These are phyloP conservation scores for Camptogramma bilineatum DNA, from an alignment of 2,888 invertebrate genomes.

Conservation along the genomic window DNA sequence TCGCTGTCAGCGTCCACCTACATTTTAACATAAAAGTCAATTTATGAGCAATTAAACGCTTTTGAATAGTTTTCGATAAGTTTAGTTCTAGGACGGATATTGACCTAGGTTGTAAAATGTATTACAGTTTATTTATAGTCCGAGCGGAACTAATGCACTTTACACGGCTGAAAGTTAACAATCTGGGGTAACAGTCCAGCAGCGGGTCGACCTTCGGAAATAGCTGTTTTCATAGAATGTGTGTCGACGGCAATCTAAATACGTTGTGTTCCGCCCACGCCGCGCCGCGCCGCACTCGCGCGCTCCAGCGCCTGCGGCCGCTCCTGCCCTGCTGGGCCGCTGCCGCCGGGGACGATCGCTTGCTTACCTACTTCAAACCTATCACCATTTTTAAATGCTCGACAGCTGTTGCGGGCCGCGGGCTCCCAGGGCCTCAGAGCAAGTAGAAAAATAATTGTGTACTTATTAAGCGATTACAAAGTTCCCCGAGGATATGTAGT, in stretches of 20 bases:
- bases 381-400: neutral
- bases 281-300: slow-evolving; percentile 1
- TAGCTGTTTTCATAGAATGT: slow-evolving; percentile 21
- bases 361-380: neutral
- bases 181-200: slow-evolving; percentile 9
- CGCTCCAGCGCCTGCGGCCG: neutral
- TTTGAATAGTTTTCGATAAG: neutral
- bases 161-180: neutral
- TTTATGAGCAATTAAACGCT: slow-evolving; percentile 2
- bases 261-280: slow-evolving; percentile 18
- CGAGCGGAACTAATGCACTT: neutral
- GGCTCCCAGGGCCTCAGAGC: neutral
- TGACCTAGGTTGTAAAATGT: slow-evolving; percentile 20
- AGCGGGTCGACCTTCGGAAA: slow-evolving; percentile 20
- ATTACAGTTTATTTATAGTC: neutral
- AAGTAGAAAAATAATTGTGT: neutral
- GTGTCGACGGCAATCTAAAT: slow-evolving; percentile 20
- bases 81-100: slow-evolving; percentile 9
- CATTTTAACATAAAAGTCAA: neutral
- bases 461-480: slow-evolving; percentile 8
- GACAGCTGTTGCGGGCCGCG: neutral
- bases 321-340: too few species aligned
- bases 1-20: neutral
- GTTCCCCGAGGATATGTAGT: neutral
- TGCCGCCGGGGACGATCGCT: neutral